Base-by-base conservation (phyloP, 1,140 invertebrate species). In the Caligus rogercresseyi region DNA sequence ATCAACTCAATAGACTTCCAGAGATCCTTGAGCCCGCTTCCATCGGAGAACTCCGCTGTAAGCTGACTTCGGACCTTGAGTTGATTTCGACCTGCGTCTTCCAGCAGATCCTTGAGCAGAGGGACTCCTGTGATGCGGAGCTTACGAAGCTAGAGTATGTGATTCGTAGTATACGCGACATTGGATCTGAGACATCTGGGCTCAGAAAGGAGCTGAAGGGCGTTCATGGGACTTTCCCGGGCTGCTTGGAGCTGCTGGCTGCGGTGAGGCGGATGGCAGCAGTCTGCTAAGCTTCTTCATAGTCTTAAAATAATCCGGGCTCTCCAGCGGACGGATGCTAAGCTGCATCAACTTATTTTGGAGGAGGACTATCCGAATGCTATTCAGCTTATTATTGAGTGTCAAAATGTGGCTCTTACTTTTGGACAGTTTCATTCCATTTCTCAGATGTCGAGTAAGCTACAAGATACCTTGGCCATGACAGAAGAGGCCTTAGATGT, bases 401-500 rank as follows among this genome's bases (percentile, higher is more conserved):
- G 89, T 69, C 86, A 88, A 70, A 85, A 83, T 71, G 86, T 83
- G 2, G 86, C 89, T 0, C 76, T 79, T 0, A 81, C 79, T 26
- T 87, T 87, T 67, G 83, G 82, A 68, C 84, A 92, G 71, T 93
- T 87, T 68, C 80, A 78, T 23, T 93, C 89, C 68, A 85, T 93
- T 51, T 82, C 85, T 58, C 86, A 89, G 59, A 72, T 93, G n/a
- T 81, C 80, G 53, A 80, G 80, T 66, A 87, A 94, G 70, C 73
- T 97, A 0, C 87, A 93, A 72, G 91, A 95, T 70, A 94, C 87
- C 0, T 74, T 96, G 54, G 85, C 87, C 65, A 81, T 89, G 75
- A 88, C 89, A 0, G 92, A 96, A 72, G 87, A 92, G 69, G 86
- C 89, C 67, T 72, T 97, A 54, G 92, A 97, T 71, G 79, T 81